These are phyloP conservation scores for Plusia festucae DNA, from an alignment of 2,888 invertebrate genomes.

Conservation along the genomic window DNA sequence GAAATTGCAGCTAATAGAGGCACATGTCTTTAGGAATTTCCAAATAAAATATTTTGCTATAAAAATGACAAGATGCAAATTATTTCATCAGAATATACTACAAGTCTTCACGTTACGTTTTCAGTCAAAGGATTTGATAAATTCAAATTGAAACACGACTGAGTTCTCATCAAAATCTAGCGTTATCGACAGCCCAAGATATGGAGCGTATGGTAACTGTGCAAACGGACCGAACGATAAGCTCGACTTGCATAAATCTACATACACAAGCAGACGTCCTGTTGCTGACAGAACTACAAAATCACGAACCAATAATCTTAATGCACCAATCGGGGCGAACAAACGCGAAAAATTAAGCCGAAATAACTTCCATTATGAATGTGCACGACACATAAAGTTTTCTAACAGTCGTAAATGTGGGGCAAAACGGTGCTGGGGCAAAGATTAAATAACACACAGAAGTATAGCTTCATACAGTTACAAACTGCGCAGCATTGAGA, in stretches of 20 bases:
- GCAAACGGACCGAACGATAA: conserved; percentile 82
- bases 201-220: conserved; percentile 77
- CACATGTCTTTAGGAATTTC: too few species aligned
- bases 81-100: too few species aligned
- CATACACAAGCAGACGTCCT: conserved; percentile 73
- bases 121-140: not conserved
- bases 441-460: not conserved
- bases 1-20: too few species aligned
- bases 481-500: too few species aligned
- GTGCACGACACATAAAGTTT: conserved; percentile 74
- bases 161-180: conserved; percentile 67
- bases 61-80: too few species aligned
- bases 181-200: conserved; percentile 78
- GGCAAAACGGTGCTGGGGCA: conserved; percentile 67
- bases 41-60: too few species aligned
- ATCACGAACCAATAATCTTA: conserved; percentile 69
- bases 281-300: conserved; percentile 73
- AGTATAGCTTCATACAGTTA: not conserved
- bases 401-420: conserved; percentile 70
- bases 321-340: conserved; percentile 59
- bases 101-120: too few species aligned
- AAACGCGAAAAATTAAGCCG: conserved; percentile 74
- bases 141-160: conserved; percentile 19
- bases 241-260: conserved; percentile 83
- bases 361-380: conserved; percentile 74